phyloP scores from a whole-genome alignment of 1,140 invertebrate species.

The Orchestia grillus region DNA sequence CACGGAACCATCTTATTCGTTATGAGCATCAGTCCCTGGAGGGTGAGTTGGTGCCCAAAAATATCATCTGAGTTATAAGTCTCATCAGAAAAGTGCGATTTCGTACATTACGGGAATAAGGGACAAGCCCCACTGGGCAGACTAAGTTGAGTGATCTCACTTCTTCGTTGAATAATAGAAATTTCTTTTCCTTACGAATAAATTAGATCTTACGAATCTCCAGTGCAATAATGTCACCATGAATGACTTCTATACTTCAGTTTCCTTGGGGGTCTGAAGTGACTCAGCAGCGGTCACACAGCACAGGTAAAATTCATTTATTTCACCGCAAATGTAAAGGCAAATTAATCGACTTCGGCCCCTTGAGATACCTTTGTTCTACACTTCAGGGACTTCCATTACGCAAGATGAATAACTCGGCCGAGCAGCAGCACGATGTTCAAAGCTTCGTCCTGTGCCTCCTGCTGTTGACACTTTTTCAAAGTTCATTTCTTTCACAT shows the following conservation, averaged over 20 bases:
- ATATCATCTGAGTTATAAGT: not conserved
- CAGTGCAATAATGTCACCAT: not conserved
- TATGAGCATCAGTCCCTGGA: not conserved
- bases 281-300: not conserved
- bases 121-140: too few relatives aligned
- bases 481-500: conserved; percentile 17
- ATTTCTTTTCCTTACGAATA: not conserved
- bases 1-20: too few relatives aligned
- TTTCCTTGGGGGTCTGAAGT: not conserved
- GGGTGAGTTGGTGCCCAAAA: not conserved
- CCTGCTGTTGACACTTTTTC: not conserved
- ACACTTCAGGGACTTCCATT: not conserved
- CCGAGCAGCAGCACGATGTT: not conserved
- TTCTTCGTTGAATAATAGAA: not conserved
- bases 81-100: too few relatives aligned
- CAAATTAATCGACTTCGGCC: not conserved
- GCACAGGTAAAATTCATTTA: not conserved
- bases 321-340: not conserved
- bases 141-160: not conserved
- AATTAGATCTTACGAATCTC: not conserved
- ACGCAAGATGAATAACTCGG: not conserved
- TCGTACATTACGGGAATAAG: too few relatives aligned
- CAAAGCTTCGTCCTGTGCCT: not conserved
- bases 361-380: not conserved
- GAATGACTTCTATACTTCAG: not conserved